Evolutionary conservation across 2,797 vertebrate species (phyloP).

Genomic region (Chelmon rostratus): DNA sequence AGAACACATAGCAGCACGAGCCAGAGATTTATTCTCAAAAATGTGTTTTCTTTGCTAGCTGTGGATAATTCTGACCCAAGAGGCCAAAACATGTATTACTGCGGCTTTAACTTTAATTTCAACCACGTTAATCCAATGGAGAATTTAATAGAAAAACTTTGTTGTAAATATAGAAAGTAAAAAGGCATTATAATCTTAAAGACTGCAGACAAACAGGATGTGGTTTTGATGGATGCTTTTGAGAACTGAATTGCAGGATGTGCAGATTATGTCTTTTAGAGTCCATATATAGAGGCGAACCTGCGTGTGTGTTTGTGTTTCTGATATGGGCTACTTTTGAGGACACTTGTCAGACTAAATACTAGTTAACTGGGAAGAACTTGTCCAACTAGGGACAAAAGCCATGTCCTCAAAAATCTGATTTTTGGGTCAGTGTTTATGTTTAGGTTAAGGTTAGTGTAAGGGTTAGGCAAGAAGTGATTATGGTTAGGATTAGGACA

Average conservation of each 20-base stretch:
- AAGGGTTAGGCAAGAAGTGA: too few species aligned
- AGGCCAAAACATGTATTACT: neutral
- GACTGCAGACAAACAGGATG: neutral
- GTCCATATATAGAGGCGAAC: neutral
- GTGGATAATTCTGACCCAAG: neutral
- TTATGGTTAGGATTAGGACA: too few species aligned
- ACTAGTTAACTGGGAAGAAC: too few species aligned
- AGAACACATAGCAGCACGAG: neutral
- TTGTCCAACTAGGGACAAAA: too few species aligned
- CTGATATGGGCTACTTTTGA: too few species aligned
- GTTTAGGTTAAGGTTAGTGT: too few species aligned
- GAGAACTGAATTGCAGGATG: neutral
- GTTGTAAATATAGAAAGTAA: neutral
- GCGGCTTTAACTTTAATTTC: neutral
- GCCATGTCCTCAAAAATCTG: too few species aligned
- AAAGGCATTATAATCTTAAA: neutral
- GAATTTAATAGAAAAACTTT: neutral
- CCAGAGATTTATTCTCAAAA: neutral
- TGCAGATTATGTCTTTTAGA: conserved; percentile 21
- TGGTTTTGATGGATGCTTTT: neutral
- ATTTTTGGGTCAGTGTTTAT: too few species aligned
- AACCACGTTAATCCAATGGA: neutral
- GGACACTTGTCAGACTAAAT: too few species aligned
- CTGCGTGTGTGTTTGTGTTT: conserved; percentile 7
- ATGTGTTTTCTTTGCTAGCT: neutral